Base-by-base conservation (phyloP, 2,888 invertebrate genomes). In the Troides aeacus region DNA sequence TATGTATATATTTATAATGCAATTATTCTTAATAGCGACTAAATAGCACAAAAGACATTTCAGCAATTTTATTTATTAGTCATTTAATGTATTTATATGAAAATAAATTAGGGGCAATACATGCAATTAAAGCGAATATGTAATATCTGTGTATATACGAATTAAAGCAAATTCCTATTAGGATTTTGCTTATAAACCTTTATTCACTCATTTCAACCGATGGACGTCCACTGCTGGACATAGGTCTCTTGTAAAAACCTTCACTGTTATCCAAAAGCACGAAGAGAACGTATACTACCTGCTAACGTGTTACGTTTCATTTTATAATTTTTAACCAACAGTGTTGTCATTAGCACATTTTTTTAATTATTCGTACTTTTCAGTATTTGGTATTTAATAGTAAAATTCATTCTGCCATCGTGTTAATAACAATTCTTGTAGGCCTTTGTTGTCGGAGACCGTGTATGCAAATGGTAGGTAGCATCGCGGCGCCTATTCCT, bases 41-140 rank as follows among this genome's bases (percentile, higher is more conserved):
- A 82, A 81, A 81, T 83, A 87, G 91, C 91, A 91, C 91, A 90
- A 91, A 90, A 90, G 88, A 90, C 89, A 87, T 82, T 77, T 75
- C 77, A 76, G 73, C 80, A 79, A 82, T 85, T 83, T 88, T 87
- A 88, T 88, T 87, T 87, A 86, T 80, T 82, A 75, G 77, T 81
- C 81, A 81, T 74, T 81, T 74, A 82, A 79, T 84, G 85, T 87
- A 87, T 88, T 88, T 88, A 86, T 86, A 75, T 77, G 74, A 60
- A 67, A 80, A 77, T 79, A 75, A 73, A 77, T 79, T 77, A 84
- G 80, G 42, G 85, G 85, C 87, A 87, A 87, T 85, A 85, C 78
- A 78, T 78, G 73, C 74, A 72, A 53, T 53, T 53, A 53, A 75
- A 76, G 71, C 72, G 69, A 71, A 73, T 73, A 66, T 72, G 72